Evolutionary conservation across 2,888 invertebrate species (phyloP).

Genomic region (Panopea generosa): DNA sequence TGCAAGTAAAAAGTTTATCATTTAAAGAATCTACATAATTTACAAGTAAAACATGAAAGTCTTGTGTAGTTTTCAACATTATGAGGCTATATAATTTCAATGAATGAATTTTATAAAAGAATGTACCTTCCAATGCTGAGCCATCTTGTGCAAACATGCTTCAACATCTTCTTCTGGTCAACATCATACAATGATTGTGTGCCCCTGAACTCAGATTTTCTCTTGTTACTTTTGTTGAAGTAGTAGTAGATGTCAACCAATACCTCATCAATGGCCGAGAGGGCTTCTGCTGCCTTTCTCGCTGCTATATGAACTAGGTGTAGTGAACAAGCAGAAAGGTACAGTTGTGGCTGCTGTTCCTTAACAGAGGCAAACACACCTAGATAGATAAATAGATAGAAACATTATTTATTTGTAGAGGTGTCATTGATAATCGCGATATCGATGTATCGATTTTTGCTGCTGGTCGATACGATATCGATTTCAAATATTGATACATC

Average conservation of each 20-base stretch:
- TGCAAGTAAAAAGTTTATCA: too few relatives aligned
- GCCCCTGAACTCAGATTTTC: slow-evolving; percentile 28
- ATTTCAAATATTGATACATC: too few relatives aligned
- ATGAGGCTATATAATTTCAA: too few relatives aligned
- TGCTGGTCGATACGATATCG: too few relatives aligned
- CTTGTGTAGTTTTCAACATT: too few relatives aligned
- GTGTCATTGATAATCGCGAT: too few relatives aligned
- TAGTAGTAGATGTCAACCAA: slow-evolving; percentile 43
- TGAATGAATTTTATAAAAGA: too few relatives aligned
- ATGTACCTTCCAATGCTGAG: too few relatives aligned
- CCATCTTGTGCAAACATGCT: too few relatives aligned
- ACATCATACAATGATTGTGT: slow-evolving; percentile 27
- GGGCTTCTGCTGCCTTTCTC: slow-evolving; percentile 32
- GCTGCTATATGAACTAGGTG: slow-evolving; percentile 38
- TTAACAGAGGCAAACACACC: slow-evolving; percentile 37
- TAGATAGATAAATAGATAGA: slow-evolving; percentile 4
- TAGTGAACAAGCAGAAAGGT: slow-evolving; percentile 32
- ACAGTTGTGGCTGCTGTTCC: slow-evolving; percentile 34
- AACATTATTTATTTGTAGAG: neutral
- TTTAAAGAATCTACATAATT: too few relatives aligned
- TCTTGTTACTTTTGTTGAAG: slow-evolving; percentile 39
- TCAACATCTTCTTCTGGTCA: slow-evolving; percentile 41
- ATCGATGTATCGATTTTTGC: too few relatives aligned
- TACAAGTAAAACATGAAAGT: too few relatives aligned
- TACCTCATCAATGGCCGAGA: slow-evolving; percentile 8